Evolutionary conservation across 2,888 invertebrate species (phyloP).

Genomic region (Nomada goodeniana): DNA sequence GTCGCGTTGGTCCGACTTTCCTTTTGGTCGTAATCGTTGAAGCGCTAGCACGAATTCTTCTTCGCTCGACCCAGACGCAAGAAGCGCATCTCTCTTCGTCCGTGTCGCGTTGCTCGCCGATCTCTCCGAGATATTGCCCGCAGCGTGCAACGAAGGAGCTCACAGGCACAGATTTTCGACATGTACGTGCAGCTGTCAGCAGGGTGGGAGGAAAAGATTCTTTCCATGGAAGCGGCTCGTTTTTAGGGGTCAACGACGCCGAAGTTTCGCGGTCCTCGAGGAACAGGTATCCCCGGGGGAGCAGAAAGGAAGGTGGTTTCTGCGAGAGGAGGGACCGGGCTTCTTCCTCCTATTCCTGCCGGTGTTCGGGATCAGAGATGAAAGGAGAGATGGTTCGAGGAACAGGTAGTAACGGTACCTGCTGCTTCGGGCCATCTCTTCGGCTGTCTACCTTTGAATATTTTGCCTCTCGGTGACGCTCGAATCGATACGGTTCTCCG

Average conservation of each 20-base stretch:
- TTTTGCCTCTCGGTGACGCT: constrained; percentile 36
- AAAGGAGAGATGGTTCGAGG: constrained; percentile 56
- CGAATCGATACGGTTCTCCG: constrained; percentile 35
- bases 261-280: constrained; percentile 57
- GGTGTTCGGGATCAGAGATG: constrained; percentile 29
- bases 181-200: background rate
- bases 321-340: constrained; percentile 23
- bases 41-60: too few relatives aligned
- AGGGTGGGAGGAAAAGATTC: background rate
- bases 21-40: too few relatives aligned
- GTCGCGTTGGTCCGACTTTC: too few relatives aligned
- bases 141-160: too few relatives aligned
- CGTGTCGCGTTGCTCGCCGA: background rate
- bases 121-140: background rate
- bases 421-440: constrained; percentile 45
- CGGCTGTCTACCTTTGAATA: constrained; percentile 54
- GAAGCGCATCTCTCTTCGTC: too few relatives aligned
- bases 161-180: background rate
- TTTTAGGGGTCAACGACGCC: constrained; percentile 63
- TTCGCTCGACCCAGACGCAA: too few relatives aligned
- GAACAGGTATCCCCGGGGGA: background rate
- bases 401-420: constrained; percentile 79
- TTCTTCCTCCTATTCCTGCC: constrained; percentile 16
- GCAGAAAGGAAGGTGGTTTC: constrained; percentile 11
- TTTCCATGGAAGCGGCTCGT: constrained; percentile 38